These are phyloP conservation scores for Parotia lawesii DNA, from an alignment of 2,113 vertebrate species.

Conservation along the genomic window DNA sequence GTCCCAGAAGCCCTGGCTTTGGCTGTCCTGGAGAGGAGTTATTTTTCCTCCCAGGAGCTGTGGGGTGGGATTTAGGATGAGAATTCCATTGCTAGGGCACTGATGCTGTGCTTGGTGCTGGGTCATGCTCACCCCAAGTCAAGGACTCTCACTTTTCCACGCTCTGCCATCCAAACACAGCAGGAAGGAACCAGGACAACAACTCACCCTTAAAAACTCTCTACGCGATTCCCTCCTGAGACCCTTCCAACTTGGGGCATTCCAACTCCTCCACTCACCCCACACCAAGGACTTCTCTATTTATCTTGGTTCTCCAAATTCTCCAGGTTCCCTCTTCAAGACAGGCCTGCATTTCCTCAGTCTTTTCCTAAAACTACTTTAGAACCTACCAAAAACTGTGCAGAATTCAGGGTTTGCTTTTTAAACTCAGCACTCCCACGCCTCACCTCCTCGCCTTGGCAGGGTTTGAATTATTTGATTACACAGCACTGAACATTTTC, in stretches of 20 bases:
- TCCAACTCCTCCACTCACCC: neutral
- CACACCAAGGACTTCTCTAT: neutral
- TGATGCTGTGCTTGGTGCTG: neutral
- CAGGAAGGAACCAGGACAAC: neutral
- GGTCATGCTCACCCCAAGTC: neutral
- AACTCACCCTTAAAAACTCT: neutral
- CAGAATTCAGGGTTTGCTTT: neutral
- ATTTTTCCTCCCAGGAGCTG: neutral
- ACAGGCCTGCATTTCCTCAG: neutral
- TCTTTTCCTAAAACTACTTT: neutral
- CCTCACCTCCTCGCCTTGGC: neutral
- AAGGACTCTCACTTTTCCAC: neutral
- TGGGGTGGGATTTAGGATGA: neutral
- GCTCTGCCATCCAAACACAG: neutral
- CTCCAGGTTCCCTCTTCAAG: neutral
- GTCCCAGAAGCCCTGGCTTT: neutral
- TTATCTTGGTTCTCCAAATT: neutral
- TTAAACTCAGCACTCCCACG: neutral
- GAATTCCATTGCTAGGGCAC: neutral
- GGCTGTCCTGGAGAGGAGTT: too few relatives aligned
- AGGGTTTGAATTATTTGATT: neutral
- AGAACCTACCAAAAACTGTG: neutral
- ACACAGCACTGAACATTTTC: neutral
- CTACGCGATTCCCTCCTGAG: neutral
- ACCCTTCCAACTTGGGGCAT: neutral